Base-by-base conservation (phyloP, 2,113 vertebrate species). In the Platichthys stellatus region DNA sequence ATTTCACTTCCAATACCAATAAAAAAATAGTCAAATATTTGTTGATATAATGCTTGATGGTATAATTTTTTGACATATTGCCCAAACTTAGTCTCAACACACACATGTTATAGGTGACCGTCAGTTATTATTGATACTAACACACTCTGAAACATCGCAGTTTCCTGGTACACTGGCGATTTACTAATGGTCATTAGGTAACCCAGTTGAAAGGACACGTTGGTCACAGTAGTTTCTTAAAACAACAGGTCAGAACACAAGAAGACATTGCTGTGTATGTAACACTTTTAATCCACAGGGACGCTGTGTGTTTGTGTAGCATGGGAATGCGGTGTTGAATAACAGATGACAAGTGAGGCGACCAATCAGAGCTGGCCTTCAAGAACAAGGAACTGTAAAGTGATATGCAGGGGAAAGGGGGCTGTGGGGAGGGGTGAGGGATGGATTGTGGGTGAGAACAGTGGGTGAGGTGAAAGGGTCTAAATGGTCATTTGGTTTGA, bases 301-400 rank as follows among this genome's bases (percentile, higher is more conserved):
- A 2, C 21, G 23, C 23, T 66, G 15, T 53, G 31, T 31, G 28
- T 62, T 3, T 28, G 26, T 28, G 26, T 2, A 26, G 23, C 35
- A 66, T 18, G 10, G 45, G 28, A 20, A n/a, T 13, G 14, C 2
- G 26, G 3, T 49, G 4, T 35, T 81, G 31, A 20, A 28, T 40
- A 10, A 7, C 24, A 38, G 15, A 14, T 80, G 57, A 59, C 28
- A 21, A n/a, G 59, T 17, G 13, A 62, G 24, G 40, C 20, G 20
- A 64, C 23, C 71, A n/a, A 24, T 20, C 11, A 51, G 51, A 31
- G 23, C 11, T 14, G 45, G 53, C 31, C 10, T 14, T 38, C 18
- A 78, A n/a, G 31, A 63, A 63, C 49, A 78, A 73, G 24, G 60
- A 70, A 60, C 56, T 71, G 74, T 84, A 81, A 84, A 62, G 49